Evolutionary conservation across 2,888 invertebrate genomes (phyloP), one percentile per base, ranked within the genome.

Genomic region (Amphimallon solstitiale): DNA sequence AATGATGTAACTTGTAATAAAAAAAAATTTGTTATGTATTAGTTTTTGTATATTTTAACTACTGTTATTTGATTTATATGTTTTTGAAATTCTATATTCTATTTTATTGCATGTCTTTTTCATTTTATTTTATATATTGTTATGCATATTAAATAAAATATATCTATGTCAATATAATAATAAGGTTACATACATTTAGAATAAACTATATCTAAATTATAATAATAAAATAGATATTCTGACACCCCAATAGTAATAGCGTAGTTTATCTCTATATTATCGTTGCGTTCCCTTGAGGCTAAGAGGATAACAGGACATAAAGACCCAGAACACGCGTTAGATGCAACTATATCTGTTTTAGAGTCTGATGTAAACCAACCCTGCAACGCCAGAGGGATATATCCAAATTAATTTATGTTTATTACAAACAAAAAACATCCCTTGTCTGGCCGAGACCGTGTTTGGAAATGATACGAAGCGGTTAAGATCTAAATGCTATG

Each of bases 341-440:
- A 72, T 72, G 72, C 70, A 73, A 69, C 73, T 68, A 43, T 43
- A 72, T 72, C 70, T 68, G 66, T 68, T 69, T 68, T 64, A 68
- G 68, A 63, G 68, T 63, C 68, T 70, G 71, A 72, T 71, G 70
- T 73, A 74, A 71, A 74, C 70, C 72, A 70, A 67, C 71, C 73
- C 74, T 67, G 70, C 68, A 71, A 69, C 66, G 74, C 72, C 73
- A 65, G 66, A 71, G 74, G 74, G 74, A 71, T 72, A 71, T 68
- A 71, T 72, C 70, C 71, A 76, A 78, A 78, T 79, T 78, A 79
- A 78, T 79, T 78, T 78, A 79, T 78, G 78, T 78, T 79, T 77
- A 78, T 78, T 77, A 72, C 76, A 76, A 77, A 78, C 77, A 77
- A 77, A 78, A 77, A 78, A 77, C 71, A 64, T 52, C 40, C 56